A percentile compares a stretch with the other conserved stretches of the same genome.
These are phyloP conservation scores for Drosophila atripex DNA, from an alignment of 2,888 invertebrate genomes.

Conservation along the genomic window DNA sequence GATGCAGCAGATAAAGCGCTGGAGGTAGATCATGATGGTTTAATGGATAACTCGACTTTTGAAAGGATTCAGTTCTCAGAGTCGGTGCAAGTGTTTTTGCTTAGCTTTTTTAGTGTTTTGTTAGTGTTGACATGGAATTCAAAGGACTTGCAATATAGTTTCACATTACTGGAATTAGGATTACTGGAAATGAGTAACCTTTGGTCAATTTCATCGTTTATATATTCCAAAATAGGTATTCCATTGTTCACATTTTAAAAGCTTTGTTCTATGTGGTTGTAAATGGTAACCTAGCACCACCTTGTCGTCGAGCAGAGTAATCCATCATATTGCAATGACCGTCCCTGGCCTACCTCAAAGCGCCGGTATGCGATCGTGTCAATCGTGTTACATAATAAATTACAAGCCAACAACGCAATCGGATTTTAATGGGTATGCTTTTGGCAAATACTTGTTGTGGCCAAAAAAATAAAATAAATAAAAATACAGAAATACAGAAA, in stretches of 20 bases:
- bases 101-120: too few species aligned
- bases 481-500: neutral
- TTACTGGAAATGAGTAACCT: neutral
- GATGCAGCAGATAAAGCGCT: constrained; percentile 54
- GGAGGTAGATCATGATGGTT: constrained; percentile 60
- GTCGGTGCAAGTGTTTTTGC: neutral
- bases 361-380: constrained; percentile 21
- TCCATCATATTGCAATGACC: constrained; percentile 59
- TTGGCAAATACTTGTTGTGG: constrained; percentile 68
- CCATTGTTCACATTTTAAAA: neutral
- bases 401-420: constrained; percentile 60
- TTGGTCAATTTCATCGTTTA: neutral
- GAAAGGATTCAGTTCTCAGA: neutral
- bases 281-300: neutral
- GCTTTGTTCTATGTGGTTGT: neutral
- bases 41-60: neutral
- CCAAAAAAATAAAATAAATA: constrained; percentile 4
- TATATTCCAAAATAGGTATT: neutral
- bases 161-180: neutral
- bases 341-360: constrained; percentile 63
- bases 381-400: constrained; percentile 67
- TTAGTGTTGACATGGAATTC: neutral
- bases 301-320: neutral
- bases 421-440: constrained; percentile 47
- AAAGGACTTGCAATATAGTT: neutral